These are phyloP conservation scores for Mayetiola destructor DNA, from an alignment of 2,888 invertebrate genomes.

Conservation along the genomic window DNA sequence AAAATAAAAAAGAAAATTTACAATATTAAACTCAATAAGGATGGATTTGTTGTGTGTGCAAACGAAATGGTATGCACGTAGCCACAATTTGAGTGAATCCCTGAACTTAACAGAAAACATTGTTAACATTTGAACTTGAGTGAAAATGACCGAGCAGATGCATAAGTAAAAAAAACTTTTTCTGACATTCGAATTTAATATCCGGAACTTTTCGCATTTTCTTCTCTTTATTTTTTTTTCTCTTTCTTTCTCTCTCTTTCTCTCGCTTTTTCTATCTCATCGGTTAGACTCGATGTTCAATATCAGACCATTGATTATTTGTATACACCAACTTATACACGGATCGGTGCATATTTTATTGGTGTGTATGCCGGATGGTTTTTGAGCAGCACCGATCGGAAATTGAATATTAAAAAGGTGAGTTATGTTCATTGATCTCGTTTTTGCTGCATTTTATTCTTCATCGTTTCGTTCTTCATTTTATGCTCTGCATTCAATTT, in stretches of 20 bases:
- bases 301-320: slow-evolving; percentile 21
- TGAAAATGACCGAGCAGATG: not conserved
- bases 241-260: not conserved
- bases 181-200: not conserved
- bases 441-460: no score
- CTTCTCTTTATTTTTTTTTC: not conserved
- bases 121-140: not conserved
- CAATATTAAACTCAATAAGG: no score
- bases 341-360: slow-evolving; percentile 31
- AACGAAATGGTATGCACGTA: not conserved
- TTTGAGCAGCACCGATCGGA: slow-evolving; percentile 25
- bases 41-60: no score
- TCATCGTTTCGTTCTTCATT: no score
- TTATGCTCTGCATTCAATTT: no score
- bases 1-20: no score
- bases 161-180: not conserved
- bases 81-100: not conserved
- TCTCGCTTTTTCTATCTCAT: no score
- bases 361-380: slow-evolving; percentile 32
- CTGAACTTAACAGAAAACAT: slow-evolving; percentile 1
- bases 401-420: slow-evolving; percentile 25
- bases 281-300: slow-evolving; percentile 19
- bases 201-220: no score
- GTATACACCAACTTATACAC: slow-evolving; percentile 31
- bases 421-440: not conserved